Conservation (phyloP, 2,888 invertebrate genomes). For the Branchipolynoe longqiensis region DNA sequence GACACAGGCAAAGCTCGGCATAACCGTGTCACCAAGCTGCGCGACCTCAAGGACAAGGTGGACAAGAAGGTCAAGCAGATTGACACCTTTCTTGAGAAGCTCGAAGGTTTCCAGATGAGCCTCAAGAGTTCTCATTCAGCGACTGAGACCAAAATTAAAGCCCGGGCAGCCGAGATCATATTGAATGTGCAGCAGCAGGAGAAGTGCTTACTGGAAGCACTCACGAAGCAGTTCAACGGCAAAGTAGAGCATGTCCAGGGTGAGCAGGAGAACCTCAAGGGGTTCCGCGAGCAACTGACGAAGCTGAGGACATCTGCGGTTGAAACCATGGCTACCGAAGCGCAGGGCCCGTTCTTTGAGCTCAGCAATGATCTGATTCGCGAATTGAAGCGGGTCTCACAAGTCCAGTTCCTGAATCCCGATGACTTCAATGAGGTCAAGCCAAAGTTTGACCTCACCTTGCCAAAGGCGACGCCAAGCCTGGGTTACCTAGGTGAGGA, state of each 20-base stretch:
- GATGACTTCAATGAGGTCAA: constrained; percentile 57
- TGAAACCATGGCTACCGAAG: constrained; percentile 28
- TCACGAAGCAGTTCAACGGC: constrained; percentile 39
- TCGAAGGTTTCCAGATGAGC: constrained; percentile 21
- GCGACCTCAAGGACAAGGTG: constrained; percentile 47
- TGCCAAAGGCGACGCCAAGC: constrained; percentile 29
- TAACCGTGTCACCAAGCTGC: constrained; percentile 37
- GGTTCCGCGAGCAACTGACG: background rate
- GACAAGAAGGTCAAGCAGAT: constrained; percentile 1
- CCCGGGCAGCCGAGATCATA: constrained; percentile 44
- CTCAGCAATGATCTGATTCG: constrained; percentile 33
- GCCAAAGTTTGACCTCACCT: constrained; percentile 41
- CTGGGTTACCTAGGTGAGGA: constrained; percentile 51
- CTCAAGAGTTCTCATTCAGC: constrained; percentile 19
- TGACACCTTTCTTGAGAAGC: constrained; percentile 7
- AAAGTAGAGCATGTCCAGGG: background rate
- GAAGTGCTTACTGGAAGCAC: background rate
- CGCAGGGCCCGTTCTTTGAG: constrained; percentile 41
- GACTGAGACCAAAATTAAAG: constrained; percentile 2
- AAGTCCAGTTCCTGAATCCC: constrained; percentile 56
- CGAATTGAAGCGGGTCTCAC: constrained; percentile 48
- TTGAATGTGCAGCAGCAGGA: constrained; percentile 28
- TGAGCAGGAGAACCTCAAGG: constrained; percentile 8
- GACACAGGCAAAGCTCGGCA: constrained; percentile 55
- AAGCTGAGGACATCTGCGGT: background rate